Evolutionary conservation across 2,113 vertebrate genomes (phyloP), one percentile per base, ranked within the genome.

Genomic region (Tamias sibiricus): DNA sequence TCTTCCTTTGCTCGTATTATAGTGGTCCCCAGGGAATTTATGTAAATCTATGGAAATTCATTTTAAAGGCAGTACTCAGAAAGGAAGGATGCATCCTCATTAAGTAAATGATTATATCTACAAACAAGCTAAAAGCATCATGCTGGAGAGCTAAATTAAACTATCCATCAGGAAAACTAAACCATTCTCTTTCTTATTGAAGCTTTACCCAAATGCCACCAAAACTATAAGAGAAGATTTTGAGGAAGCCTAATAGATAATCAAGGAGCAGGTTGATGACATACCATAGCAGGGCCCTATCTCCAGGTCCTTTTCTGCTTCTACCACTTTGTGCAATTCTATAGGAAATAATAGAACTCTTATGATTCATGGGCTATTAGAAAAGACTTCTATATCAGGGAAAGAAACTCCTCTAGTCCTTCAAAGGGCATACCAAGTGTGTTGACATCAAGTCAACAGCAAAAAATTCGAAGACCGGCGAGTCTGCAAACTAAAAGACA

Each of bases 11-110:
- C 96, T 98, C 94, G 96, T 94, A 90, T 98, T 97, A 94, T 57
- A 97, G 81, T 95, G 5, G 96, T 98, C 92, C 82, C 93, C 42
- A 64, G 85, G 95, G 82, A 98, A 97, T 97, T 96, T 97, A 97
- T 98, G 95, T 92, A 98, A 98, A 98, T 97, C 35, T 98, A 97
- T 96, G 72, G 66, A 97, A 98, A 97, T 96, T 94, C 94, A 97
- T 97, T 98, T 98, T 94, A 91, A 97, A 98, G 91, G 85, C 86
- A 94, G n/a, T 81, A 83, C 91, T 94, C 89, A 89, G 16, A 85
- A 47, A 97, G 72, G 95, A 95, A 97, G 35, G 52, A 42, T 94
- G 85, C 75, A 68, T 92, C 97, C 62, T 97, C 52, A 75, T 95
- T 97, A 90, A 98, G 87, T 32, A 97, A 87, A 96, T 0, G 74